Percentiles rank a stretch among this genome's conserved stretches.
Conservation (phyloP, 2,888 invertebrate species). For the Drosophila atripex region DNA sequence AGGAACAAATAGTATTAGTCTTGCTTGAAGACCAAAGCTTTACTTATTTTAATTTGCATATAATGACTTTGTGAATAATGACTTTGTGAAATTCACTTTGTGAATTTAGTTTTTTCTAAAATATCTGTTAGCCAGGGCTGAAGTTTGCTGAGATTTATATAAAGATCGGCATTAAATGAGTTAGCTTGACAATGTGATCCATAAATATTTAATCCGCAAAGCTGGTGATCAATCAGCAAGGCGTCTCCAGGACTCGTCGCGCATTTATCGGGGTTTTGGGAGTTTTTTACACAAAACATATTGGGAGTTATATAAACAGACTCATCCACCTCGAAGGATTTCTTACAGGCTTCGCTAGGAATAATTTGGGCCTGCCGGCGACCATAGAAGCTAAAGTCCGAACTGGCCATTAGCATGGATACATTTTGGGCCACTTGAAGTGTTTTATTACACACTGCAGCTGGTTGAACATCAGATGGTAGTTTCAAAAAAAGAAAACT, state of each 20-base stretch:
- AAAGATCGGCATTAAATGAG: constrained; percentile 30
- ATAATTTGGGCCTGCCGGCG: constrained; percentile 17
- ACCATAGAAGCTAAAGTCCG: constrained; percentile 23
- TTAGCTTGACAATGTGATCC: constrained; percentile 17
- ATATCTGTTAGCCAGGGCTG: constrained; percentile 2
- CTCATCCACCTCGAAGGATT: constrained; percentile 10
- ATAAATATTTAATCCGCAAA: constrained; percentile 35
- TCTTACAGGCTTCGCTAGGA: constrained; percentile 21
- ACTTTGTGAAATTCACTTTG: not conserved
- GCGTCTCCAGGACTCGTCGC: constrained; percentile 24
- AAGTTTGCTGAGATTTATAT: constrained; percentile 4
- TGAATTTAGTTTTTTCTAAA: not conserved
- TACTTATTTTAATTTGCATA: not conserved
- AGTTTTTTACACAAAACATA: constrained; percentile 34
- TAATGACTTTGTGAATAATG: not conserved
- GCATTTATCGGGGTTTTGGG: constrained; percentile 4
- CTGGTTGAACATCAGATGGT: not conserved
- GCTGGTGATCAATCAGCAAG: constrained; percentile 4
- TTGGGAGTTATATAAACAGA: constrained; percentile 16
- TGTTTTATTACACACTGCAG: constrained; percentile 4
- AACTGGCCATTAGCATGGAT: constrained; percentile 38
- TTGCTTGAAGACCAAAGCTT: not conserved
- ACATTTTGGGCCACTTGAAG: not conserved
- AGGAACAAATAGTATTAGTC: not conserved
- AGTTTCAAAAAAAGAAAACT: constrained; percentile 1